A percentile compares a stretch with the other conserved stretches of the same genome.
Evolutionary conservation across 2,113 vertebrate genomes (phyloP).

Genomic region (Cyrtonyx montezumae): DNA sequence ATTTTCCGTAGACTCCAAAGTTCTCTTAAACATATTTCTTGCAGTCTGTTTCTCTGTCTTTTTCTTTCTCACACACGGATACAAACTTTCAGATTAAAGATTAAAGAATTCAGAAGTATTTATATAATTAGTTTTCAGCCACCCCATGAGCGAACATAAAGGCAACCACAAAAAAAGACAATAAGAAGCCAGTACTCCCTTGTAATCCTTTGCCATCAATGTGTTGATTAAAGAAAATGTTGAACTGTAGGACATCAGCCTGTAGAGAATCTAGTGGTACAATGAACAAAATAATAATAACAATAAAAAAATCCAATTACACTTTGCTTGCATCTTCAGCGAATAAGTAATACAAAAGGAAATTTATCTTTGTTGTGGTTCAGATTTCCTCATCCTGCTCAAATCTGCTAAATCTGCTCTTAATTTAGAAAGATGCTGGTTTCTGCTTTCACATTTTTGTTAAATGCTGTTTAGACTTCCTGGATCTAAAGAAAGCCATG

Average conservation of each 20-base stretch:
- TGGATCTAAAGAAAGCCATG: background rate
- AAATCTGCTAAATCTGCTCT: constrained; percentile 63
- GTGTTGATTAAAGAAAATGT: constrained; percentile 56
- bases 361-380: constrained; percentile 53
- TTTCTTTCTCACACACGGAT: background rate
- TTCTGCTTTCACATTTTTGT: constrained; percentile 54
- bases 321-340: constrained; percentile 57
- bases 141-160: constrained; percentile 3
- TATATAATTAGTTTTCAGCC: constrained; percentile 38
- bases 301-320: background rate
- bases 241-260: background rate
- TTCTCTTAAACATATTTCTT: background rate
- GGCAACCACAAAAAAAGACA: constrained; percentile 47
- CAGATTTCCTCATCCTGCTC: constrained; percentile 15
- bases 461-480: constrained; percentile 1
- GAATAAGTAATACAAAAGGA: constrained; percentile 47
- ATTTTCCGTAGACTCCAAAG: background rate
- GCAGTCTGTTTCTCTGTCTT: background rate
- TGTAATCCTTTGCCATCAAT: constrained; percentile 25
- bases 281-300: background rate
- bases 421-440: constrained; percentile 42
- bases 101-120: constrained; percentile 31
- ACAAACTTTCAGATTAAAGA: background rate
- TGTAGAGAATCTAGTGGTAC: constrained; percentile 3
- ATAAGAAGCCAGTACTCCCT: background rate